phyloP scores from a whole-genome alignment of 2,797 vertebrate genomes.

The Neosalanx taihuensis region DNA sequence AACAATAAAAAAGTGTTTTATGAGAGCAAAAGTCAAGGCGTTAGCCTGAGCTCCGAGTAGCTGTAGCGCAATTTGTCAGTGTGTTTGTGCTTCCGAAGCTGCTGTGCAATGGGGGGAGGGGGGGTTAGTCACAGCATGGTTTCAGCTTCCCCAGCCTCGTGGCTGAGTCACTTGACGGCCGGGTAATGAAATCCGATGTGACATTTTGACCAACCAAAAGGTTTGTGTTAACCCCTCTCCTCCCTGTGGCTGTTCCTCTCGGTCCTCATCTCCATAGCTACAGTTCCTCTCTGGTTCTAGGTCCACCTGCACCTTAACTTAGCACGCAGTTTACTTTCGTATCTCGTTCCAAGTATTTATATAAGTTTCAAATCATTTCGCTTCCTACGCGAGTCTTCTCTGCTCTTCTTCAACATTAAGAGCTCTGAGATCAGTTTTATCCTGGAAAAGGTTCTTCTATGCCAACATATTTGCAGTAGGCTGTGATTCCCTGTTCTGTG shows the following conservation, averaged over 20 bases:
- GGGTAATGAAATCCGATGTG: slow-evolving; percentile 56
- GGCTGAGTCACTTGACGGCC: slow-evolving; percentile 48
- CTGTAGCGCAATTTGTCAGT: neutral
- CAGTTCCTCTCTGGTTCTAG: no score
- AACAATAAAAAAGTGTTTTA: neutral
- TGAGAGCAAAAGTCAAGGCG: neutral
- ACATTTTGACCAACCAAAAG: slow-evolving; percentile 63
- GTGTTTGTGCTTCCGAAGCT: neutral
- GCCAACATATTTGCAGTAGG: slow-evolving; percentile 11
- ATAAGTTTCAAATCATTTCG: neutral
- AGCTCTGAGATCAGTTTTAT: neutral
- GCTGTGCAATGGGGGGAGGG: no score
- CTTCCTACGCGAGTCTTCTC: neutral
- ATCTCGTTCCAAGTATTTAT: neutral
- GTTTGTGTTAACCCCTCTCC: slow-evolving; percentile 40
- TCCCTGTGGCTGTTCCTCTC: neutral
- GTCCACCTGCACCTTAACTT: no score
- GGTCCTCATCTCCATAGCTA: no score
- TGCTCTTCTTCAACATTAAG: slow-evolving; percentile 1
- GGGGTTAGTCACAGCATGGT: neutral
- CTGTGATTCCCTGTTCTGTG: slow-evolving; percentile 9
- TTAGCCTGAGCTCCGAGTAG: neutral
- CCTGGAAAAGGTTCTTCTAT: neutral
- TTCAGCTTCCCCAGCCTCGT: neutral
- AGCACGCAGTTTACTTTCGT: no score